Percentiles rank a stretch among this genome's conserved stretches.
Evolutionary conservation across 2,113 vertebrate species (phyloP).

Genomic region (Oplegnathus fasciatus): DNA sequence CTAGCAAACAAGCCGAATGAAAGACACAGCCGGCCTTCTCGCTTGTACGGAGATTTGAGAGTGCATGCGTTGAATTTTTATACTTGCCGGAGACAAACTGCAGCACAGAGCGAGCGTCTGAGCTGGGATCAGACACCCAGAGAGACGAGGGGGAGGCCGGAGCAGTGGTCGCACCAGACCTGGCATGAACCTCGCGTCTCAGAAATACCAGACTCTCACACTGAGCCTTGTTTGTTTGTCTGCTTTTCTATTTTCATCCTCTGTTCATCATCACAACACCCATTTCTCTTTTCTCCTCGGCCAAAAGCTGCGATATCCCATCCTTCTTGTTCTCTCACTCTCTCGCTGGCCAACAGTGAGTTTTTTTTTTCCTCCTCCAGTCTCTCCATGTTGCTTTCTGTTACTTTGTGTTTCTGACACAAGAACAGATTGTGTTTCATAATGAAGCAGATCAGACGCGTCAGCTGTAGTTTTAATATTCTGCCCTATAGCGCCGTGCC

Average conservation of each 20-base stretch:
- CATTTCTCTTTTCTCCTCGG: not conserved
- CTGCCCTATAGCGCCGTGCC: not conserved
- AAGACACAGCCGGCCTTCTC: constrained; percentile 31
- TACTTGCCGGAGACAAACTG: constrained; percentile 39
- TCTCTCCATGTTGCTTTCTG: constrained; percentile 1
- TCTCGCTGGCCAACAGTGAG: not conserved
- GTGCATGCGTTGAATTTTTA: constrained; percentile 39
- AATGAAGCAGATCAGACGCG: constrained; percentile 37
- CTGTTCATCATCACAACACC: constrained; percentile 36
- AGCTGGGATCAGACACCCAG: constrained; percentile 47
- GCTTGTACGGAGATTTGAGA: constrained; percentile 37
- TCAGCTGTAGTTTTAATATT: constrained; percentile 9
- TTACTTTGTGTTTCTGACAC: constrained; percentile 27
- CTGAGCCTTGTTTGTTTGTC: constrained; percentile 53
- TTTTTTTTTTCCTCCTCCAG: not conserved
- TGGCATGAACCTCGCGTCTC: constrained; percentile 35
- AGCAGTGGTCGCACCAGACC: constrained; percentile 42
- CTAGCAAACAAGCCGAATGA: constrained; percentile 33
- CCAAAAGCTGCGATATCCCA: constrained; percentile 15
- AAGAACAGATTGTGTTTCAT: constrained; percentile 48
- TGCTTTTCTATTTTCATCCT: constrained; percentile 52
- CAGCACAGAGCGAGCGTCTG: constrained; percentile 43
- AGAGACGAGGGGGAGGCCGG: constrained; percentile 36
- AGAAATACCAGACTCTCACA: constrained; percentile 53
- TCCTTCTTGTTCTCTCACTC: constrained; percentile 12